phyloP scores from a whole-genome alignment of 2,797 vertebrate genomes.

The Tangara arthus region DNA sequence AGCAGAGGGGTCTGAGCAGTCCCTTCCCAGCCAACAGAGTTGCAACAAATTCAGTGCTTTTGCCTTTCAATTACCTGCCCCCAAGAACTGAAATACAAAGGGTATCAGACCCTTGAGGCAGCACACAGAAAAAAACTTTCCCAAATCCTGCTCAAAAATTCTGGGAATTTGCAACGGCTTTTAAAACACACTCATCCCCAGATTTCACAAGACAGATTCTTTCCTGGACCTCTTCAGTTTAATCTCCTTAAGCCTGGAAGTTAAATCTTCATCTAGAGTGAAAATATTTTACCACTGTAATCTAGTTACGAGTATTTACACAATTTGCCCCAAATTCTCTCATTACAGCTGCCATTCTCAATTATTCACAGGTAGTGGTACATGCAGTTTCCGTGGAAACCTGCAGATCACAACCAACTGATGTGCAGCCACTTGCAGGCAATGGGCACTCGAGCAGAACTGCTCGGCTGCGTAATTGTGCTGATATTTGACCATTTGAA shows the following conservation, averaged over 20 bases:
- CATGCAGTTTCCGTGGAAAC: conserved; percentile 76
- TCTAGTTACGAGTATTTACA: conserved; percentile 69
- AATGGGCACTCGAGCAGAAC: conserved; percentile 54
- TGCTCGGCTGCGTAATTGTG: conserved; percentile 11
- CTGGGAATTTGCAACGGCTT: conserved; percentile 19
- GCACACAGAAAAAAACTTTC: background rate
- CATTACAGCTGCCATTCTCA: conserved; percentile 65
- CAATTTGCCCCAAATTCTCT: conserved; percentile 63
- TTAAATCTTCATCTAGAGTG: conserved; percentile 57
- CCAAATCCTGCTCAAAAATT: conserved; percentile 15
- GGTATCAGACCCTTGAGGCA: background rate
- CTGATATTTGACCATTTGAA: conserved; percentile 48
- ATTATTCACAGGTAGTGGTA: conserved; percentile 72
- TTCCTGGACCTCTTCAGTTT: conserved; percentile 55
- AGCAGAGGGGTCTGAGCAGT: background rate
- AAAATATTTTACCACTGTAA: conserved; percentile 69
- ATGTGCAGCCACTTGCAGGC: conserved; percentile 38
- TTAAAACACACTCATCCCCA: conserved; percentile 6
- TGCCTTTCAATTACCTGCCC: background rate
- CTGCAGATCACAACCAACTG: conserved; percentile 32
- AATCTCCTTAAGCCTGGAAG: conserved; percentile 59
- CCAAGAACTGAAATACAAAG: conserved; percentile 27
- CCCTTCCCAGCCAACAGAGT: background rate
- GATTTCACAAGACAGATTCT: conserved; percentile 33
- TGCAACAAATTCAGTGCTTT: conserved; percentile 9